Percentiles rank a stretch among this genome's conserved stretches.
Conservation (phyloP, 2,888 invertebrate genomes). For the Acanthacorydalis orientalis region DNA sequence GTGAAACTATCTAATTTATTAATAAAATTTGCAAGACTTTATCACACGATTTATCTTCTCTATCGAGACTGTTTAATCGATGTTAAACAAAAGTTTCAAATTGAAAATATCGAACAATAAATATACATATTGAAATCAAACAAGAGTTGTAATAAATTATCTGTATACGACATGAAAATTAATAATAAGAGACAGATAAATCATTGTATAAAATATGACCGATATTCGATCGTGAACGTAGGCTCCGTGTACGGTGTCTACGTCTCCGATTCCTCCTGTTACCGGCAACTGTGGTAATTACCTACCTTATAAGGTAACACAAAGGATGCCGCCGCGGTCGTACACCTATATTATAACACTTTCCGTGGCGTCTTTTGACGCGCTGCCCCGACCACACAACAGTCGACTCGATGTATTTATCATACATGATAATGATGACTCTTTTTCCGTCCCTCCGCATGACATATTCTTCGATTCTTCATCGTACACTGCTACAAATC, state of each 20-base stretch:
- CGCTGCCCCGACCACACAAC: neutral
- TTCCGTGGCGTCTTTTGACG: slow-evolving; percentile 1
- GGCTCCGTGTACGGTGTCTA: neutral
- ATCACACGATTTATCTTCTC: too few species aligned
- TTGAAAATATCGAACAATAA: neutral
- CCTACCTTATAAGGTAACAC: slow-evolving; percentile 6
- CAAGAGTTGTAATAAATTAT: too few species aligned
- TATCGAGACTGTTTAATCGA: too few species aligned
- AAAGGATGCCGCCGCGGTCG: slow-evolving; percentile 4
- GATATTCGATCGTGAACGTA: too few species aligned
- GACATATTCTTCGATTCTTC: neutral
- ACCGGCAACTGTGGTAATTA: slow-evolving; percentile 6
- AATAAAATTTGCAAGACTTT: too few species aligned
- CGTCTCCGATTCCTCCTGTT: neutral
- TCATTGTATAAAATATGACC: too few species aligned
- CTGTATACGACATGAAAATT: too few species aligned
- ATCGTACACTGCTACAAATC: too few species aligned
- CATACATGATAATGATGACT: slow-evolving; percentile 1
- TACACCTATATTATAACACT: slow-evolving; percentile 6
- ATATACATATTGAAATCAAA: too few species aligned
- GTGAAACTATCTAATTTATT: too few species aligned
- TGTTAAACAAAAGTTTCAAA: neutral
- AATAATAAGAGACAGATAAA: too few species aligned
- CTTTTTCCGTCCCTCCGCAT: neutral
- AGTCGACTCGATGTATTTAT: slow-evolving; percentile 1